Evolutionary conservation across 2,797 vertebrate genomes (phyloP).

Genomic region (Anolis apletophallus): DNA sequence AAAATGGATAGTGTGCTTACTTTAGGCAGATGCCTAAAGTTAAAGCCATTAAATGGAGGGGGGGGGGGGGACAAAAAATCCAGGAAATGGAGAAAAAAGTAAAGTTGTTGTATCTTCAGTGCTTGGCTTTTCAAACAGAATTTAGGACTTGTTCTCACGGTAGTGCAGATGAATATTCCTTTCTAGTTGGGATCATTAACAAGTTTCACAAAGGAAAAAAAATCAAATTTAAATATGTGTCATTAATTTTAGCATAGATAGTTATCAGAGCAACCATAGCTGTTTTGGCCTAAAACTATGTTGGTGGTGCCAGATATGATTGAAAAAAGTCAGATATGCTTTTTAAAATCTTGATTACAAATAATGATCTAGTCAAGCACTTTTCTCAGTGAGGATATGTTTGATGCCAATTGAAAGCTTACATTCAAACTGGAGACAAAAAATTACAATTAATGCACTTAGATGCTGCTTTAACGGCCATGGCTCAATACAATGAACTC

Average conservation of each 20-base stretch:
- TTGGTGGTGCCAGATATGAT: neutral
- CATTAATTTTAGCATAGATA: neutral
- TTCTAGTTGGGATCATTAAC: neutral
- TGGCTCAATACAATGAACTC: too few relatives aligned
- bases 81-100: neutral
- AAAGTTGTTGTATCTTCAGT: neutral
- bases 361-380: neutral
- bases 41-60: slow-evolving; percentile 31
- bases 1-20: neutral
- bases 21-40: rapidly evolving
- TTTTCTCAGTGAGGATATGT: neutral
- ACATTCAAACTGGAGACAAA: neutral
- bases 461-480: too few relatives aligned
- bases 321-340: neutral
- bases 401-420: neutral
- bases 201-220: neutral
- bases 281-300: neutral
- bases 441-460: neutral
- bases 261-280: neutral
- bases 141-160: slow-evolving; percentile 3
- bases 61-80: too few relatives aligned
- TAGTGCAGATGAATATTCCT: neutral
- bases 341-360: neutral
- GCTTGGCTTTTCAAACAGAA: slow-evolving; percentile 7
- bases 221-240: neutral